Base-by-base conservation (phyloP, 2,888 invertebrate genomes). In the Xanthorhoe designata region DNA sequence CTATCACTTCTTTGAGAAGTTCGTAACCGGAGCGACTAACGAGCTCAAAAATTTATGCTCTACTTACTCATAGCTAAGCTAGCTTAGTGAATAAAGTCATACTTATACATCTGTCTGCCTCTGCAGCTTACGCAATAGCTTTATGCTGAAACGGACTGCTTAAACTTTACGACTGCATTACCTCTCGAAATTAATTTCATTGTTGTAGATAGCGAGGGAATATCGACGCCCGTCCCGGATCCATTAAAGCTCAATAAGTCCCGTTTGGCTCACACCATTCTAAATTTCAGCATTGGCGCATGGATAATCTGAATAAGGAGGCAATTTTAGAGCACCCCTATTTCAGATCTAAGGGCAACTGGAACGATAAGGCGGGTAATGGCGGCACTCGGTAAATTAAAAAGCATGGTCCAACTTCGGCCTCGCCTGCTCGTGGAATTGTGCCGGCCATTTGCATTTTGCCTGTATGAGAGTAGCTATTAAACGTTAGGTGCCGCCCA, bases 301-400 rank as follows among this genome's bases (percentile, higher is more conserved):
- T 83, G 78, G 83, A 83, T 85, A 85, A 87, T 86, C 83, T 82
- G 80, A 85, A 84, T 85, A 85, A 84, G 84, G 77, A 83, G 80
- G 82, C 81, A 83, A 84, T 87, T 85, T 83, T 77, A 79, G 76
- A 84, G 78, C 75, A 79, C 81, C 85, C n/a, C 84, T 82, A 84
- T 84, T 86, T 84, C 74, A 83, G 87, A 87, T 86, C 82, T 83
- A 79, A 77, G 80, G 80, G 80, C 82, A 78, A 79, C 79, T 78
- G 82, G 78, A 71, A 74, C 83, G 88, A 88, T 88, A 88, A 85
- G 79, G 83, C 74, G 66, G 75, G 82, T 84, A 88, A 87, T 86
- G 81, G 83, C 79, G 80, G 81, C 85, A 84, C 86, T 88, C 80
- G 81, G 84, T 86, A 86, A 88, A 90, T 90, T 88, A 90, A 90